These are phyloP conservation scores for Coregonus sp. DNA, from an alignment of 2,797 vertebrate species.

Conservation along the genomic window DNA sequence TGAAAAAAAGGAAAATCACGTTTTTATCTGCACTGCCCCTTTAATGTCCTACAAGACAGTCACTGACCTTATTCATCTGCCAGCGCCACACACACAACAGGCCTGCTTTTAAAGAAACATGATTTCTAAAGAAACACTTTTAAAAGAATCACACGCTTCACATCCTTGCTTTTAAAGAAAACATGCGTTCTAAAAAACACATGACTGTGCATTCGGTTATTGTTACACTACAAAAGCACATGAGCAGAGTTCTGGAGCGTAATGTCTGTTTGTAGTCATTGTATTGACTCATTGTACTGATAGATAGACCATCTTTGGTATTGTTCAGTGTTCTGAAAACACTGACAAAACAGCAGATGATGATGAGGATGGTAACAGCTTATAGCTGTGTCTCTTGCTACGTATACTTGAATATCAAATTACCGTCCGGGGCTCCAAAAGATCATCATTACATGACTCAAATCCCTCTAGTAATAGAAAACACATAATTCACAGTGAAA, in stretches of 20 bases:
- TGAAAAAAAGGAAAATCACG: constrained; percentile 21
- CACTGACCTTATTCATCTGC: constrained; percentile 63
- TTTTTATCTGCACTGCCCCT: too few species aligned
- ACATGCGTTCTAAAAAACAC: neutral
- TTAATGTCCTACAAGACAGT: constrained; percentile 28
- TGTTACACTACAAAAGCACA: too few species aligned
- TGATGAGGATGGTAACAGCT: neutral
- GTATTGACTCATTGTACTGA: neutral
- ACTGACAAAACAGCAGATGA: neutral
- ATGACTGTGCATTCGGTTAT: too few species aligned
- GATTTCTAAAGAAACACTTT: neutral
- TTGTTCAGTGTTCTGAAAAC: neutral
- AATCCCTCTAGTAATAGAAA: neutral
- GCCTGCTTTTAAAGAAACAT: neutral
- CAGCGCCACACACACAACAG: neutral
- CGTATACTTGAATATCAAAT: too few species aligned
- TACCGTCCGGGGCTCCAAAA: too few species aligned
- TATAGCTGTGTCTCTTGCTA: too few species aligned
- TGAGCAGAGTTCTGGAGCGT: too few species aligned
- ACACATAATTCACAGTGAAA: neutral
- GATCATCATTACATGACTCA: neutral
- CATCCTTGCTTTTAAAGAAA: too few species aligned
- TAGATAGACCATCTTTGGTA: neutral
- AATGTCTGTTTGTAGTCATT: neutral
- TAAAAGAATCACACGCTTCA: neutral